Evolutionary conservation across 2,113 vertebrate species (phyloP), one percentile per base, ranked within the genome.

Genomic region (Pyrgilauda ruficollis): DNA sequence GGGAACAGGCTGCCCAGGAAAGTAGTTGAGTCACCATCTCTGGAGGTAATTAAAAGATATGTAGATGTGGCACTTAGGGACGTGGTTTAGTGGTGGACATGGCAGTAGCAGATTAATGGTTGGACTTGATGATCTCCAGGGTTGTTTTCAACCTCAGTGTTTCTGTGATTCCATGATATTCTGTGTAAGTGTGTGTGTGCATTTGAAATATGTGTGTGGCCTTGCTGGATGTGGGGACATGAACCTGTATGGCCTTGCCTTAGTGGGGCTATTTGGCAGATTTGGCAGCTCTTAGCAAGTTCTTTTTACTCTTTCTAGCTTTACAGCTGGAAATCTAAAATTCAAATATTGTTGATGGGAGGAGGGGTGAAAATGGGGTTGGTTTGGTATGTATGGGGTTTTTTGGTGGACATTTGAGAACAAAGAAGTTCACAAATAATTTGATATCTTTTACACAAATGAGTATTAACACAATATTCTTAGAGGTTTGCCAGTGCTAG

Each of bases 321-420:
- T 18, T 18, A 39, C 26, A 69, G n/a, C 27, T 82, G n/a, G 21
- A 91, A 73, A 63, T 58, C 9, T 63, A 64, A 58, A 27, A 33
- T 87, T 78, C 33, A 58, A 67, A 67, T 73, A 59, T 30, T 37
- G 6, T 26, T 39, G 8, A 47, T 59, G 13, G 35, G 35, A 41
- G 20, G 22, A 50, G 14, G 10, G 10, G 8, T 50, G 7, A 55
- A 85, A 89, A 86, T 39, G 18, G 9, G 3, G 2, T 43, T 68
- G 12, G 6, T 86, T 85, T 73, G 47, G 20, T 12, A 0, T 37
- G 7, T 46, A 10, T 55, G 10, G 4, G 0, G 2, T 23, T 68
- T 68, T 41, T n/a, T 83, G 20, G 12, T 31, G 13, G 7, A 27
- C 58, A 7, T 83, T 37, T 61, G 27, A 62, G 72, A 62, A 56